Evolutionary conservation across 2,113 vertebrate species (phyloP).

Genomic region (Enhydra lutris): DNA sequence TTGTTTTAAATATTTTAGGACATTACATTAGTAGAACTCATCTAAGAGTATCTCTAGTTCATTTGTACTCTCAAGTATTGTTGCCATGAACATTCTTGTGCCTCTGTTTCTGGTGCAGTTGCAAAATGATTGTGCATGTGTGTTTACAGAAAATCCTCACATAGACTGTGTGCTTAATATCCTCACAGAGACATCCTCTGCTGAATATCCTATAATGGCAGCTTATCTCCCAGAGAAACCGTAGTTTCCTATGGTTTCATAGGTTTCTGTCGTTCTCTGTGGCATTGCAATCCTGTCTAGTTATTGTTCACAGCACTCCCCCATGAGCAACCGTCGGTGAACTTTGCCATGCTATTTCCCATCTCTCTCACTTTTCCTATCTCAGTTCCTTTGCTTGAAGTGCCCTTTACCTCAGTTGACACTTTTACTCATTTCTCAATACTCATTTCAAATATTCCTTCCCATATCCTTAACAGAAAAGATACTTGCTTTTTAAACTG

Average conservation of each 20-base stretch:
- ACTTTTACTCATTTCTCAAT: neutral
- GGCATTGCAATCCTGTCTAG: too few relatives aligned
- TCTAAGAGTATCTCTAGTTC: neutral
- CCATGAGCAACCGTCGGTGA: rapidly evolving
- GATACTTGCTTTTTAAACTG: neutral
- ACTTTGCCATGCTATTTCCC: neutral
- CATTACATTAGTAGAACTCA: neutral
- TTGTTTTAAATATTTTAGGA: neutral
- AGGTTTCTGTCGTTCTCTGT: too few relatives aligned
- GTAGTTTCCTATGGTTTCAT: too few relatives aligned
- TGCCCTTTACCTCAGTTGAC: neutral
- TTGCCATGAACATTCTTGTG: neutral
- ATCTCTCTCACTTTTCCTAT: neutral
- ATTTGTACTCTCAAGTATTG: neutral
- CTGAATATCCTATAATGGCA: neutral
- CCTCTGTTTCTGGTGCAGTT: neutral
- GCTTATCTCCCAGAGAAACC: neutral
- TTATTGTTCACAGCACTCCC: too few relatives aligned
- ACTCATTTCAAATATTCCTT: neutral
- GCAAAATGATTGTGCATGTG: neutral
- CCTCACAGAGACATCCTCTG: neutral
- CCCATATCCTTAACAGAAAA: neutral
- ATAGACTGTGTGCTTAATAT: neutral
- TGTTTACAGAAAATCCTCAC: neutral
- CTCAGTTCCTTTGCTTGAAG: neutral